Percentiles rank a stretch among this genome's conserved stretches.
Conservation (phyloP, 2,113 vertebrate genomes). For the Narcine bancroftii region DNA sequence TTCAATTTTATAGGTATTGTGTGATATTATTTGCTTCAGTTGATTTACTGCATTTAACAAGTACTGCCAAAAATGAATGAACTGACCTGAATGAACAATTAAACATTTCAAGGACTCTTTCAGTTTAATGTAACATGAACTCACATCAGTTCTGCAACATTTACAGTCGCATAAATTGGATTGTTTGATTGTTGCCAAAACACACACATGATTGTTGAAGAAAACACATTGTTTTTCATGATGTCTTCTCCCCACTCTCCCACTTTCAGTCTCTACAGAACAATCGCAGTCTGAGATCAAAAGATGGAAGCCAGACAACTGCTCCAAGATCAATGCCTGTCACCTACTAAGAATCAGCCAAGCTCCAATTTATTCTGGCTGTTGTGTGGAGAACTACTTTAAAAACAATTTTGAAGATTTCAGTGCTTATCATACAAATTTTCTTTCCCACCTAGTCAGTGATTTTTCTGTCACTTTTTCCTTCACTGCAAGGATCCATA, state of each 20-base stretch:
- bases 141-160: background rate
- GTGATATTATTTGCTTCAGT: background rate
- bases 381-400: background rate
- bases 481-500: background rate
- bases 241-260: background rate
- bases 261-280: background rate
- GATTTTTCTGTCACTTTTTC: background rate
- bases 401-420: background rate
- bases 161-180: background rate
- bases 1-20: background rate
- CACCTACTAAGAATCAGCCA: background rate
- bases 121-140: background rate
- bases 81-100: constrained; percentile 7
- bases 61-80: background rate
- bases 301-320: background rate
- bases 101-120: background rate
- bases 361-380: constrained; percentile 9
- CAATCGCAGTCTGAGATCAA: background rate
- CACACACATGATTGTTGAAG: background rate
- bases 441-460: constrained; percentile 1
- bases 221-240: background rate
- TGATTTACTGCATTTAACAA: background rate
- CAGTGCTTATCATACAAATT: background rate
- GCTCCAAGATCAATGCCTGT: background rate
- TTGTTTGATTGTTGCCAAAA: background rate